Percentiles rank a stretch among this genome's conserved stretches.
Conservation (phyloP, 1,140 invertebrate species). For the Drosophila sulfurigaster region DNA sequence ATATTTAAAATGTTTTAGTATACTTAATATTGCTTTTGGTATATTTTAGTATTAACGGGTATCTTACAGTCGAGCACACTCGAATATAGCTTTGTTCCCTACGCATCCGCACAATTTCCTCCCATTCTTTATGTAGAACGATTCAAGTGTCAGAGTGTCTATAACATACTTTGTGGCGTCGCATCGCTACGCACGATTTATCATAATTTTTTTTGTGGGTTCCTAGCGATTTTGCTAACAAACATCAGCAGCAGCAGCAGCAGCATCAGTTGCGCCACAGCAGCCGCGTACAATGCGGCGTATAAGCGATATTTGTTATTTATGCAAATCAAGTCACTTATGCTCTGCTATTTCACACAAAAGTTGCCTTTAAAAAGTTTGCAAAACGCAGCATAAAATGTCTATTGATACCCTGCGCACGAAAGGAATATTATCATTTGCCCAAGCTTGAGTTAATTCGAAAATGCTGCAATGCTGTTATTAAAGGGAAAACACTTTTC, state of each 20-base stretch:
- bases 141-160: neutral
- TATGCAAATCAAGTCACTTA: slow-evolving; percentile 72
- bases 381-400: too few relatives aligned
- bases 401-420: neutral
- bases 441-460: too few relatives aligned
- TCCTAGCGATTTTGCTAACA: slow-evolving; percentile 8
- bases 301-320: slow-evolving; percentile 82
- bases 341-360: slow-evolving; percentile 39
- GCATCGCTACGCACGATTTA: slow-evolving; percentile 72
- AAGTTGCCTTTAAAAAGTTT: slow-evolving; percentile 23
- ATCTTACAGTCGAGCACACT: too few relatives aligned
- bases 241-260: slow-evolving; percentile 36
- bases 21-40: too few relatives aligned
- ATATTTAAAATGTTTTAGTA: too few relatives aligned
- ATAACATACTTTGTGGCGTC: slow-evolving; percentile 49
- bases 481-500: too few relatives aligned
- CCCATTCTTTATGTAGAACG: too few relatives aligned
- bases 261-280: slow-evolving; percentile 47
- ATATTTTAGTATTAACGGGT: too few relatives aligned
- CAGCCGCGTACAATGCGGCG: slow-evolving; percentile 72
- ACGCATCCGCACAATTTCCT: too few relatives aligned
- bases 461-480: too few relatives aligned
- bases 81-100: too few relatives aligned
- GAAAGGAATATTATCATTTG: neutral
- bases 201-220: slow-evolving; percentile 70